Percentiles rank a stretch among this genome's conserved stretches.
Evolutionary conservation across 1,140 invertebrate species (phyloP).

Genomic region (Lasioglossum baleicum): DNA sequence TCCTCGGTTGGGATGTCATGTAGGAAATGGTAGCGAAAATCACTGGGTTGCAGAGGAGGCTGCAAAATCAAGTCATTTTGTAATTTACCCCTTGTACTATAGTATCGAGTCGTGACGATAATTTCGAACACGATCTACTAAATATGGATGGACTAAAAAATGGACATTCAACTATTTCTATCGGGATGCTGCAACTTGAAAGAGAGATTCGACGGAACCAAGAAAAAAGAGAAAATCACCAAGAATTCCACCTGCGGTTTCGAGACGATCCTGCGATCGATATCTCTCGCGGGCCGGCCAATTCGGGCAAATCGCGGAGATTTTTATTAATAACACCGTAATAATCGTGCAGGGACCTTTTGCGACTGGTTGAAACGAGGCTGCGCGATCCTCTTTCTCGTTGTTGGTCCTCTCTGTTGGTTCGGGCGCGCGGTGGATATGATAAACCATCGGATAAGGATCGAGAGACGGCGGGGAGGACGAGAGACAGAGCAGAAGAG

Average conservation of each 20-base stretch:
- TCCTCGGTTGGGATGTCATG: too few species aligned
- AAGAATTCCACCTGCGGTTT: conserved; percentile 35
- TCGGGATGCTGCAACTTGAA: too few species aligned
- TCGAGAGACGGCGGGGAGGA: conserved; percentile 64
- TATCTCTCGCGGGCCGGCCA: conserved; percentile 32
- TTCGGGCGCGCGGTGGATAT: conserved; percentile 67
- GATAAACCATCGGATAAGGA: conserved; percentile 77
- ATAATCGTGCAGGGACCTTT: conserved; percentile 49
- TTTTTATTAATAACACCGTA: conserved; percentile 60
- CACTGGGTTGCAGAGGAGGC: too few species aligned
- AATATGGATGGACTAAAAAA: too few species aligned
- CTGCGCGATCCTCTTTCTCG: conserved; percentile 27
- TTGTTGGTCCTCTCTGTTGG: background rate
- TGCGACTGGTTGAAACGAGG: conserved; percentile 57
- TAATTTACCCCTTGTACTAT: too few species aligned
- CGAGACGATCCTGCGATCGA: conserved; percentile 37
- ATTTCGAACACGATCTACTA: too few species aligned
- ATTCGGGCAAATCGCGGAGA: conserved; percentile 44
- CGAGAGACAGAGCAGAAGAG: conserved; percentile 3
- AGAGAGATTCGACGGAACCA: too few species aligned
- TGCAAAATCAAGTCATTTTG: too few species aligned
- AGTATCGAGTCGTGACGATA: too few species aligned
- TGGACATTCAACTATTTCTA: too few species aligned
- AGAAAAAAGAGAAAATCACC: too few species aligned
- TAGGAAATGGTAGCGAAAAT: too few species aligned